Conservation (phyloP, 1,140 invertebrate genomes). For the Plodia interpunctella region DNA sequence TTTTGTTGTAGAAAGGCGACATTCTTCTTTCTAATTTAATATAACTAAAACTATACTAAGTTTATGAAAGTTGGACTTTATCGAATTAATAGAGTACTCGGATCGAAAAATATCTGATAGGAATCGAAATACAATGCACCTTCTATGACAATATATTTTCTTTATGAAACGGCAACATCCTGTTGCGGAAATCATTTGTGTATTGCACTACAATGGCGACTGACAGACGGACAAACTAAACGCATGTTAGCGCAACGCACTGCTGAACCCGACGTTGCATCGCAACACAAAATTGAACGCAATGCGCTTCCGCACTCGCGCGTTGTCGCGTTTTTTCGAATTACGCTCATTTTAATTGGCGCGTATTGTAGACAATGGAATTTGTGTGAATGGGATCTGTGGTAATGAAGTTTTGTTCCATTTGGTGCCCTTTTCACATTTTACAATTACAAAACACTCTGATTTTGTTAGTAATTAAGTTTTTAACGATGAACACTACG, state of each 20-base stretch:
- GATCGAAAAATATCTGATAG: too few relatives aligned
- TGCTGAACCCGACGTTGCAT: not conserved
- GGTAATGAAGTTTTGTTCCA: not conserved
- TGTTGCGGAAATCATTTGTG: not conserved
- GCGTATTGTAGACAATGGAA: not conserved
- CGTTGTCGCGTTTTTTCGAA: not conserved
- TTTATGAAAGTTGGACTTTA: too few relatives aligned
- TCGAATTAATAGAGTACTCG: too few relatives aligned
- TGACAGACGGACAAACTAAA: not conserved
- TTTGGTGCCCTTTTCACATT: not conserved
- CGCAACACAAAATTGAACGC: not conserved
- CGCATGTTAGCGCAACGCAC: not conserved
- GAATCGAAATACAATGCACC: too few relatives aligned
- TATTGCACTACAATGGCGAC: not conserved
- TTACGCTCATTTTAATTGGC: not conserved
- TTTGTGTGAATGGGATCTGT: slow-evolving; percentile 3
- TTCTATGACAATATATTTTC: too few relatives aligned
- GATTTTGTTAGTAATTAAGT: not conserved
- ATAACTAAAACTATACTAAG: too few relatives aligned
- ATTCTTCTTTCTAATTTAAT: too few relatives aligned
- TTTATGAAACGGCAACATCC: not conserved
- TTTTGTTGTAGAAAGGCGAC: too few relatives aligned
- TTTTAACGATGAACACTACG: not conserved
- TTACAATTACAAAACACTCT: not conserved
- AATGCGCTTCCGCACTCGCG: not conserved